Evolutionary conservation across 2,888 invertebrate genomes (phyloP), one percentile per base, ranked within the genome.

Genomic region (Limnephilus auricula): DNA sequence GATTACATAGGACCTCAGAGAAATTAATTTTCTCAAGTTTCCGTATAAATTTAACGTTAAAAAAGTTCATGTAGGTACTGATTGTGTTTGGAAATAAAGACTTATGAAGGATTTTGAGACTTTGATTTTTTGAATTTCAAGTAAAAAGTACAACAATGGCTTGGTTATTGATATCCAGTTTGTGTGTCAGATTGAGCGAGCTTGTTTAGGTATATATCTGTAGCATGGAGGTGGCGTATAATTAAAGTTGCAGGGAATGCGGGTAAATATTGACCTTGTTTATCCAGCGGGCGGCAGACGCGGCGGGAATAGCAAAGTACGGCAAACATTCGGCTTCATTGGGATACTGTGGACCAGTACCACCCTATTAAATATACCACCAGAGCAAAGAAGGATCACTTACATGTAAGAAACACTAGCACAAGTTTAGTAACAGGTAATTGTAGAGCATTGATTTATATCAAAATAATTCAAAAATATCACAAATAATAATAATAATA

Each of bases 231-330:
- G 90, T 85, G 90, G 90, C 83, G 92, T 90, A 90, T 92, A 92
- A 92, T 92, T 92, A 90, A 90, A 91, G 90, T 89, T 91, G 34
- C 90, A 82, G 91, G 92, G 87, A 90, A 91, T 90, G 89, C 92
- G 79, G 92, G 92, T 79, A 92, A 92, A 92, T 93, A 93, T 92
- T 93, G 93, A 92, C 92, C 89, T 45, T 92, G 92, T 93, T 92
- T 92, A 93, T 91, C 91, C 92, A 85, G 89, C 85, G 91, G 89
- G 45, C 90, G 83, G 90, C 84, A 87, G 89, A 92, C 92, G 92
- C 88, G 92, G 83, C 85, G 84, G 89, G 90, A 92, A 92, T 92
- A 32, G 90, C 87, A 83, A 90, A 92, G 88, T 82, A 90, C 91
- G 45, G 92, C 89, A 92, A 92, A 92, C 92, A 92, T 88, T 89